phyloP scores from a whole-genome alignment of 2,888 invertebrate genomes.

The Pandemis cinnamomeana region DNA sequence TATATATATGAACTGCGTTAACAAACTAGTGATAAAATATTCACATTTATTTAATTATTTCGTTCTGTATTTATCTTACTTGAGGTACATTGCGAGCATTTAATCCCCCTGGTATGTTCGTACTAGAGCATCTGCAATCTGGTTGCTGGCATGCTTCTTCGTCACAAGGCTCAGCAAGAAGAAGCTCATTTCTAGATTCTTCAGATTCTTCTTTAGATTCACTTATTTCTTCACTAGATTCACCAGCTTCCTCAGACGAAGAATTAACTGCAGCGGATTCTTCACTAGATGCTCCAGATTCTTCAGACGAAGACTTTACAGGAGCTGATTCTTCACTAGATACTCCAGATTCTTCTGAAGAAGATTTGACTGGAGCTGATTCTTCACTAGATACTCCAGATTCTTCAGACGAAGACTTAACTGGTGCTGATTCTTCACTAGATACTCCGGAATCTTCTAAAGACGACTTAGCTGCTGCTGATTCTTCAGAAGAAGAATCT shows the following conservation, averaged over 20 bases:
- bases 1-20: too few species aligned
- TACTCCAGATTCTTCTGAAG: background rate
- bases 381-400: background rate
- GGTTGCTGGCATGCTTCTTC: slow-evolving; percentile 63
- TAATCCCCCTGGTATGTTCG: slow-evolving; percentile 67
- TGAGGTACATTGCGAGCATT: slow-evolving; percentile 69
- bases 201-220: background rate
- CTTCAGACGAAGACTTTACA: background rate
- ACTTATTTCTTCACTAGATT: background rate
- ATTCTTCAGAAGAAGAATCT: background rate
- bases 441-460: background rate
- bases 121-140: slow-evolving; percentile 71
- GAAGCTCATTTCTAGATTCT: slow-evolving; percentile 26
- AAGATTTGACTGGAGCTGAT: background rate
- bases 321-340: background rate
- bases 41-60: too few species aligned
- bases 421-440: too few species aligned
- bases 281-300: background rate
- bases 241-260: background rate
- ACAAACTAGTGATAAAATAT: too few species aligned
- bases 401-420: background rate
- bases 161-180: slow-evolving; percentile 50
- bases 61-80: slow-evolving; percentile 50
- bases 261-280: background rate
- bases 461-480: background rate